Base-by-base conservation (phyloP, 2,113 vertebrate genomes). In the Cyprinodon variegatus region DNA sequence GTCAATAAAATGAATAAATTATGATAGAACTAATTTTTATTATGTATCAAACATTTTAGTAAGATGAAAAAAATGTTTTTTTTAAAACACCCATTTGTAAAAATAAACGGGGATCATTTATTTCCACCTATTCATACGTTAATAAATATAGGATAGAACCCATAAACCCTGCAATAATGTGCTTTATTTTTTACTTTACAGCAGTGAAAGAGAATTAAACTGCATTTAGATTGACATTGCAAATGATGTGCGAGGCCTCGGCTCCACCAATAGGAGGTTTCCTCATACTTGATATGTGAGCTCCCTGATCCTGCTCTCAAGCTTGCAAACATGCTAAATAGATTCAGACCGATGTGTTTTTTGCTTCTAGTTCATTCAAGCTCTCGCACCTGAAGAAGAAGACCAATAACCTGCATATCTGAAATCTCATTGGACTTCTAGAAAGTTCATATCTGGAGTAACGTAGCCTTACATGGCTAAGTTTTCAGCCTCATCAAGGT, bases 401-500 rank as follows among this genome's bases (percentile, higher is more conserved):
- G 12, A 22, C n/a, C n/a, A 46, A 5, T 3, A 4, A 1, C 39
- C 1, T 0, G 0, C 41, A 65, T 11, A 7, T 29, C 20, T 22
- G 41, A 65, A 22, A 12, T 40, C 3, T 43, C 4, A 20, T 13
- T 6, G 3, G 3, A 61, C 8, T n/a, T 5, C 5, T n/a, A 22
- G 57, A 22, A 6, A n/a, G n/a, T n/a, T 1, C 14, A 14, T 3
- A 37, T 17, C 4, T 37, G 11, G 20, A n/a, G 17, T 17, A 38
- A 13, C 39, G 15, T 36, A 72, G 0, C 94, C 94, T 81, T 95
- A 94, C 87, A 96, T 89, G 12, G 93, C 95, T 83, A 95, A 38
- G 78, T 93, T 95, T 63, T 96, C 95, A 0, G 95, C 94, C 81
- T 96, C 94, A 0, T 96, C 79, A 0, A 91, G 17, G 4, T 77